phyloP scores from a whole-genome alignment of 2,797 vertebrate species.

The Hippoglossus hippoglossus region DNA sequence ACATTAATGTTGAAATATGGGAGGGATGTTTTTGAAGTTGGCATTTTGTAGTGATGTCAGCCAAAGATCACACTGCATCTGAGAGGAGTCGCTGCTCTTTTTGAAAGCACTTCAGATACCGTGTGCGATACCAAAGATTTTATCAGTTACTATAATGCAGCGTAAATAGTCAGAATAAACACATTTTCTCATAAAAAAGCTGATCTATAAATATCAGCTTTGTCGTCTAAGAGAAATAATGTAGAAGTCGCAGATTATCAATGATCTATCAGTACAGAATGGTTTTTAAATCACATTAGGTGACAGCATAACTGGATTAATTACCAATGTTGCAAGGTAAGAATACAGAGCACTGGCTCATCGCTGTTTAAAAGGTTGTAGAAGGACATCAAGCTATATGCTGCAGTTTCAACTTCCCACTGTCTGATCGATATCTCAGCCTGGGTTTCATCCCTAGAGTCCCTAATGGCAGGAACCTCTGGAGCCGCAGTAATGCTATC shows the following conservation, averaged over 20 bases:
- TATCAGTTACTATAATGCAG: not conserved
- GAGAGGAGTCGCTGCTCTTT: constrained; percentile 14
- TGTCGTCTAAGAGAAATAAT: not conserved
- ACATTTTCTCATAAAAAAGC: constrained; percentile 1
- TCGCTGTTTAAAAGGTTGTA: constrained; percentile 58
- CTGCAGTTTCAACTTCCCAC: constrained; percentile 90
- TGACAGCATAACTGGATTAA: constrained; percentile 29
- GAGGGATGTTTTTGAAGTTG: constrained; percentile 61
- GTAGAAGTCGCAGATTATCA: not conserved
- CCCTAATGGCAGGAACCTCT: constrained; percentile 95
- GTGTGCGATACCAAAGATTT: not conserved
- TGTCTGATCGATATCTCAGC: constrained; percentile 95
- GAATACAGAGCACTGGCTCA: constrained; percentile 45
- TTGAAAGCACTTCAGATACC: constrained; percentile 12
- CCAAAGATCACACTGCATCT: constrained; percentile 26
- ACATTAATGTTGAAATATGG: constrained; percentile 77
- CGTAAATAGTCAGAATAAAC: constrained; percentile 1
- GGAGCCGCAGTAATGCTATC: constrained; percentile 96
- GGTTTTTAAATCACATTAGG: constrained; percentile 33
- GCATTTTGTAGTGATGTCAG: constrained; percentile 58
- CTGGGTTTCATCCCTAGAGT: constrained; percentile 94
- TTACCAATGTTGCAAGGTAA: constrained; percentile 22
- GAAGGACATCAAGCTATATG: constrained; percentile 79
- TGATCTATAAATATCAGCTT: not conserved
- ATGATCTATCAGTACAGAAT: constrained; percentile 5